phyloP scores from a whole-genome alignment of 2,888 invertebrate species.

The Drosophila histrio region DNA sequence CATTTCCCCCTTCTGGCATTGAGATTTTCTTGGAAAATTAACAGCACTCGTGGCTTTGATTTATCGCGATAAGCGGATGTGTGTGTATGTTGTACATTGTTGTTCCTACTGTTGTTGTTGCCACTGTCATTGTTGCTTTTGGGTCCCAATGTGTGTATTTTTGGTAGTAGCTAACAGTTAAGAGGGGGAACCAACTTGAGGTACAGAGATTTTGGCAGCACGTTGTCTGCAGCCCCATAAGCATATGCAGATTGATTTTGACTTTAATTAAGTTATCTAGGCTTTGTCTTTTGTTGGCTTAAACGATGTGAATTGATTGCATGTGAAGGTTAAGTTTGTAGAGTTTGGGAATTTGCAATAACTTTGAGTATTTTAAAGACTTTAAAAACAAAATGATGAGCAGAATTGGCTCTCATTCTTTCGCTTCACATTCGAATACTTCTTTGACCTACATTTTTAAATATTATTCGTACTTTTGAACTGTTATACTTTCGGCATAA shows the following conservation, averaged over 20 bases:
- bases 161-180: background rate
- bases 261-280: slow-evolving; percentile 66
- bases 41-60: slow-evolving; percentile 79
- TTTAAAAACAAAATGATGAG: background rate
- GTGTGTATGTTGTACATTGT: slow-evolving; percentile 27
- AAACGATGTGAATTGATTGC: slow-evolving; percentile 9
- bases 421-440: background rate
- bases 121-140: slow-evolving; percentile 19
- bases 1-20: slow-evolving; percentile 19
- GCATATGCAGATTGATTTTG: slow-evolving; percentile 70
- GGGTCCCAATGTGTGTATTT: slow-evolving; percentile 25
- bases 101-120: slow-evolving; percentile 22
- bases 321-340: slow-evolving; percentile 2
- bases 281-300: slow-evolving; percentile 24
- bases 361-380: background rate
- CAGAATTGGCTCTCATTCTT: background rate
- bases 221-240: slow-evolving; percentile 34
- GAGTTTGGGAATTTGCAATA: background rate
- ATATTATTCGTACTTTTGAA: background rate
- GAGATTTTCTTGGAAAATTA: slow-evolving; percentile 74
- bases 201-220: slow-evolving; percentile 37
- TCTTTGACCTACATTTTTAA: background rate
- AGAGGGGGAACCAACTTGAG: background rate
- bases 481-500: background rate
- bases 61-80: slow-evolving; percentile 76